Percentiles rank a stretch among this genome's conserved stretches.
These are phyloP conservation scores for Panopea generosa DNA, from an alignment of 2,888 invertebrate species.

Conservation along the genomic window DNA sequence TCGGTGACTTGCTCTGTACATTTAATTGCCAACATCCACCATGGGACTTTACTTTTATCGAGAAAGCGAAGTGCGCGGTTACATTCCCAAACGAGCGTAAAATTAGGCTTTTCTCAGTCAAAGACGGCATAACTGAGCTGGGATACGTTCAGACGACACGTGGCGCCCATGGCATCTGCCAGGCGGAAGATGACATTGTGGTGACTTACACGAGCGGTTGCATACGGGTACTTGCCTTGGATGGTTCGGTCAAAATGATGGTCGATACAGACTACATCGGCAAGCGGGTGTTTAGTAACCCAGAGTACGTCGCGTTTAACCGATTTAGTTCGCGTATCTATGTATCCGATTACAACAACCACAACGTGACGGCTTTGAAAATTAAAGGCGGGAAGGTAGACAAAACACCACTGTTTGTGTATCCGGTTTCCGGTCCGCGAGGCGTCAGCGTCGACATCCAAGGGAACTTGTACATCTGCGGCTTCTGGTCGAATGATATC, in stretches of 20 bases:
- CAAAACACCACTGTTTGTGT: constrained; percentile 54
- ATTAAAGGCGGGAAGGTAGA: constrained; percentile 51
- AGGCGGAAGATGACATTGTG: constrained; percentile 41
- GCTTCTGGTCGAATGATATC: constrained; percentile 63
- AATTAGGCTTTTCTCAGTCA: constrained; percentile 52
- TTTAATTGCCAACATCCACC: constrained; percentile 42
- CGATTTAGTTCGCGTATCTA: constrained; percentile 33
- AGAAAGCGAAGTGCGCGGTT: constrained; percentile 56
- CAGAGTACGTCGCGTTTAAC: constrained; percentile 58
- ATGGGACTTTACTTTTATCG: constrained; percentile 60
- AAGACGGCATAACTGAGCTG: constrained; percentile 40
- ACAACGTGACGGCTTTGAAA: constrained; percentile 53
- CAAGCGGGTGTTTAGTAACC: constrained; percentile 58
- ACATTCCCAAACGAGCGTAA: constrained; percentile 60
- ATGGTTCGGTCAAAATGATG: constrained; percentile 59
- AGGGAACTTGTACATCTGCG: constrained; percentile 58
- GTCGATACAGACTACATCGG: constrained; percentile 62
- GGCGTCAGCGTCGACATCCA: constrained; percentile 51
- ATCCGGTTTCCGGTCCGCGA: constrained; percentile 57
- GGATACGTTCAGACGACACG: constrained; percentile 39
- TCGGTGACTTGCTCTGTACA: constrained; percentile 42
- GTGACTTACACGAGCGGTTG: constrained; percentile 55
- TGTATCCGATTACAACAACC: constrained; percentile 64
- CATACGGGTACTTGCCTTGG: constrained; percentile 52
- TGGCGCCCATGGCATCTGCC: constrained; percentile 55